Conservation (phyloP, 2,113 vertebrate genomes). For the Mesocricetus auratus region DNA sequence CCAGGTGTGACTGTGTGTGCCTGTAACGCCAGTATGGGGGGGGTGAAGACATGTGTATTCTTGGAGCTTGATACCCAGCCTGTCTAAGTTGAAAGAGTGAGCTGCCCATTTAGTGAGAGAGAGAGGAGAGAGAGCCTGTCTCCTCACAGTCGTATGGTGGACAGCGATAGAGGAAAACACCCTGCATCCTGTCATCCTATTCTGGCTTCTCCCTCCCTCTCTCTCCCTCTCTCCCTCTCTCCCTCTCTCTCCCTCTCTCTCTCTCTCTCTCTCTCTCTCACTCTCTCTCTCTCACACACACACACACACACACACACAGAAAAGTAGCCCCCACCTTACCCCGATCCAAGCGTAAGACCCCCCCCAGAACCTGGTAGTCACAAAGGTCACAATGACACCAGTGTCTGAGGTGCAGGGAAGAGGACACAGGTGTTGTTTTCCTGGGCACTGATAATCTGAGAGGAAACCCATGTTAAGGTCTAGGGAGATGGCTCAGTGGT, state of each 20-base stretch:
- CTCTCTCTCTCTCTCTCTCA: too few species aligned
- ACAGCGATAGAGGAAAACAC: neutral
- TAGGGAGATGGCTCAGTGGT: neutral
- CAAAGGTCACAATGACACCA: neutral
- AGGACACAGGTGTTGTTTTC: neutral
- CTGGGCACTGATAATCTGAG: neutral
- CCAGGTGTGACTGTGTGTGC: neutral
- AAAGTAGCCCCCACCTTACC: neutral
- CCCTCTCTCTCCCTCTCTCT: too few species aligned
- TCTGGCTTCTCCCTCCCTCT: too few species aligned
- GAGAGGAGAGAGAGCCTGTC: neutral
- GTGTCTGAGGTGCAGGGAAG: neutral
- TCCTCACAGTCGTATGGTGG: neutral
- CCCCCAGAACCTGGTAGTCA: neutral
- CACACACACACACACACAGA: too few species aligned
- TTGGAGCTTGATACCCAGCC: neutral
- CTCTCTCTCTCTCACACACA: too few species aligned
- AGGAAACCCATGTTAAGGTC: neutral
- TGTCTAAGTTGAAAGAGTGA: neutral
- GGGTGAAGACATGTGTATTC: neutral
- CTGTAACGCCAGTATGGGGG: neutral
- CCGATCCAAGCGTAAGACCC: neutral
- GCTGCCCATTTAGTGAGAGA: neutral
- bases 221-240: too few species aligned
- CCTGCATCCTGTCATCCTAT: too few species aligned